A percentile compares a stretch with the other conserved stretches of the same genome.
Evolutionary conservation across 2,888 invertebrate genomes (phyloP).

Genomic region (Cactoblastis cactorum): DNA sequence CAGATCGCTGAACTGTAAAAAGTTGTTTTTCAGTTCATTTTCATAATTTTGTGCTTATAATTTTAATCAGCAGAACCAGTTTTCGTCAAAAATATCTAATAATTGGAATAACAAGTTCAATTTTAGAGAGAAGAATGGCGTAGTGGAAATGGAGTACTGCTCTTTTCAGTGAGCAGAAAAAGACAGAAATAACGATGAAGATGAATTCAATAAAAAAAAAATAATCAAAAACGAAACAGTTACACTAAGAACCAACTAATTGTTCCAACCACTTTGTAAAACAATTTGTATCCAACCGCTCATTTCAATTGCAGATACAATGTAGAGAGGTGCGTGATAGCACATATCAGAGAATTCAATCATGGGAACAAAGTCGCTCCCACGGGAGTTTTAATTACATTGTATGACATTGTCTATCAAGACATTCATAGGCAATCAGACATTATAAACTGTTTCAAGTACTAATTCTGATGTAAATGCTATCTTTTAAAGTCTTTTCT

Average conservation of each 20-base stretch:
- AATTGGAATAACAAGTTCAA: no score
- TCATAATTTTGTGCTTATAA: no score
- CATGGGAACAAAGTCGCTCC: background rate
- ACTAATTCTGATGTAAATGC: background rate
- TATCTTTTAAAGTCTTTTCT: background rate
- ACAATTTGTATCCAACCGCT: background rate
- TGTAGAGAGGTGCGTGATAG: background rate
- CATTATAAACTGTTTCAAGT: background rate
- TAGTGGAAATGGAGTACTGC: no score
- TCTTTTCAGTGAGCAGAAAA: no score
- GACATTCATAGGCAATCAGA: slow-evolving; percentile 2
- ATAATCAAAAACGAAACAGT: background rate
- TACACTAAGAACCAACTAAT: background rate
- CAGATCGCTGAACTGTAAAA: no score
- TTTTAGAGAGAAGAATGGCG: no score
- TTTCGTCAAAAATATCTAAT: no score
- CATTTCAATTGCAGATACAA: slow-evolving; percentile 3
- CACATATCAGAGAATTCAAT: background rate
- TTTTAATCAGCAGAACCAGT: no score
- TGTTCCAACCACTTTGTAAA: background rate
- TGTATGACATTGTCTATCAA: no score
- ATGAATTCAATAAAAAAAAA: no score
- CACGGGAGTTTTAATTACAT: background rate
- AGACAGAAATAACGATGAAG: no score
- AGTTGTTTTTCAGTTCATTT: no score